Base-by-base conservation (phyloP, 37 sponge, comb jelly and placozoan species). In the Cladorhizidae sp. region DNA sequence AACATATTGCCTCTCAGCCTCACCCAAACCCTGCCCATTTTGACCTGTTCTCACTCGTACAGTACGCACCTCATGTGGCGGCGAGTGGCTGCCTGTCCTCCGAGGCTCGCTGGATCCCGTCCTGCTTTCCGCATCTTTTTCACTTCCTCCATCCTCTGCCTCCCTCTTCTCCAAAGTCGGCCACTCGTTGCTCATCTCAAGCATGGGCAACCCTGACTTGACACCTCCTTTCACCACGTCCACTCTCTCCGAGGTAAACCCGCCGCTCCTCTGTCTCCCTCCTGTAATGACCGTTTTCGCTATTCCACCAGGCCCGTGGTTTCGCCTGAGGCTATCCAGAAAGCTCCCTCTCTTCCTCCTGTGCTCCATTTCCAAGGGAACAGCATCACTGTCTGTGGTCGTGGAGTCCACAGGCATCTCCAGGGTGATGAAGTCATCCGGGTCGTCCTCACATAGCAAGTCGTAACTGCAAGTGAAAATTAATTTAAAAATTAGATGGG, bases 351-450 rank as follows among this genome's bases (percentile, higher is more conserved):
- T 5, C 57, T 56, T 72, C 32, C 72, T 29, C 39, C 23, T 2
- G 21, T 45, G 21, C 55, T 22, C 25, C 1, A 29, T 25, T 36
- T 52, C 35, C 11, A 51, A 36, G 70, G 81, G 81, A 70, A 59
- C 36, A 20, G 72, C 67, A 52, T 25, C 59, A 64, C 52, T 45
- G 59, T 56, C 55, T 11, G 57, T 17, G 32, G 57, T 74, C 1
- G 55, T 32, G 1, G 45, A 39, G 63, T 80, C 80, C 23, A 70
- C 3, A 20, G 80, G 80, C 22, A 70, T 39, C 36, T 85, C 85
- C 15, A 85, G 52, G 36, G 7, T 70, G 26, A 68, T 71, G 77
- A 85, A 85, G 22, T 85, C 85, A 41, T 85, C 85, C 3, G 68
- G 54, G n/a, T 85, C 73, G 11, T 85, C 85, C 25, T 77, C 85